These are phyloP conservation scores for Fringilla coelebs DNA, from an alignment of 2,797 vertebrate species.

Conservation along the genomic window DNA sequence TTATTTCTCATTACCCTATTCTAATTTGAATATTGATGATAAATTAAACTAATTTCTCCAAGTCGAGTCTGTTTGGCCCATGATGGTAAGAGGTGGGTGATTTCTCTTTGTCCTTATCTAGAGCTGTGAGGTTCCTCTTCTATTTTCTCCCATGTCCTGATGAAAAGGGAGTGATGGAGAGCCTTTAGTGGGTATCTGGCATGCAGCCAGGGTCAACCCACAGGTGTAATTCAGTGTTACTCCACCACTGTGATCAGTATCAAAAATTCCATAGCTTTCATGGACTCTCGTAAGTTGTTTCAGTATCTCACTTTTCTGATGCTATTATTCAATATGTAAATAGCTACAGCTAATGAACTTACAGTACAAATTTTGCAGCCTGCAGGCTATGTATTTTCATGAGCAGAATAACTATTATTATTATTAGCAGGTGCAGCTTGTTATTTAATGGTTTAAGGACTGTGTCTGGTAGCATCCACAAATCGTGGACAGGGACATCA, in stretches of 20 bases:
- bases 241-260: neutral
- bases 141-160: neutral
- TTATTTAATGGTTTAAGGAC: constrained; percentile 11
- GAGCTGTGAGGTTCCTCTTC: neutral
- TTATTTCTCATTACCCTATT: neutral
- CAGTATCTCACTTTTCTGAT: neutral
- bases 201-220: neutral
- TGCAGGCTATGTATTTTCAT: neutral
- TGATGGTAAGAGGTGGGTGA: neutral
- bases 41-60: neutral
- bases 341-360: constrained; percentile 12
- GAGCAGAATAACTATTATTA: neutral
- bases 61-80: neutral
- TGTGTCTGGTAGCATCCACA: neutral
- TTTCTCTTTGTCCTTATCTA: neutral
- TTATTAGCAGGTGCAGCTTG: constrained; percentile 16
- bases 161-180: neutral
- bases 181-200: neutral
- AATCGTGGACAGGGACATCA: neutral
- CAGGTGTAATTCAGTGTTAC: neutral
- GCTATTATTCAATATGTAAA: neutral
- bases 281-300: neutral
- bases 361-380: neutral
- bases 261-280: neutral
- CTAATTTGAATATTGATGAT: neutral